phyloP scores from a whole-genome alignment of 2,888 invertebrate species.

The Bombylius major region DNA sequence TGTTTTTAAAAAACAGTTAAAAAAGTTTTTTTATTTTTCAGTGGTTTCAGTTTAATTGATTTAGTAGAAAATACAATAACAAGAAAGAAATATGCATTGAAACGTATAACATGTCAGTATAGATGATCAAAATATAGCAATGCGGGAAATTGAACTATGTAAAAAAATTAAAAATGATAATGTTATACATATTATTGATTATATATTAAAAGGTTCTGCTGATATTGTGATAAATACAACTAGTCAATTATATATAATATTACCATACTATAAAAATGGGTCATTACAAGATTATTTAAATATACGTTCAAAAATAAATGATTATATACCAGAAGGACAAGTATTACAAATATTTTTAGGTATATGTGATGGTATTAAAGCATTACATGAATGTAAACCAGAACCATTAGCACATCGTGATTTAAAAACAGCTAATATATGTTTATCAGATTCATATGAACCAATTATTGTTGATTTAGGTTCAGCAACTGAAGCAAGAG shows the following conservation, averaged over 20 bases:
- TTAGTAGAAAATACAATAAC: conserved; percentile 55
- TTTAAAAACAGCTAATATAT: conserved; percentile 73
- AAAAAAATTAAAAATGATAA: conserved; percentile 56
- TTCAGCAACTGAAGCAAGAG: conserved; percentile 50
- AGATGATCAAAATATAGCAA: conserved; percentile 59
- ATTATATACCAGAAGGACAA: conserved; percentile 50
- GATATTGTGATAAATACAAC: conserved; percentile 55
- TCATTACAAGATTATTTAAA: conserved; percentile 59
- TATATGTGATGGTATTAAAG: conserved; percentile 60
- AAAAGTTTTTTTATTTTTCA: conserved; percentile 32
- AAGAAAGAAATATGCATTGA: conserved; percentile 58
- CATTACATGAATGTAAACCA: conserved; percentile 59
- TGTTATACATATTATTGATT: conserved; percentile 59
- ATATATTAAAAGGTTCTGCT: conserved; percentile 47
- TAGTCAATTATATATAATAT: conserved; percentile 57
- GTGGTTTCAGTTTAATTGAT: conserved; percentile 71
- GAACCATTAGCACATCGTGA: conserved; percentile 70
- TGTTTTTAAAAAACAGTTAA: too few relatives aligned
- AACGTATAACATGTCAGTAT: conserved; percentile 67
- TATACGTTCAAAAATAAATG: conserved; percentile 42
- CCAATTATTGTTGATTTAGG: conserved; percentile 75
- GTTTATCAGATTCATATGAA: conserved; percentile 54
- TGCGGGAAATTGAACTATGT: conserved; percentile 62
- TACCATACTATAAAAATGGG: conserved; percentile 69
- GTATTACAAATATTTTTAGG: conserved; percentile 56